Evolutionary conservation across 1,140 invertebrate species (phyloP).

Genomic region (Aricia agestis): DNA sequence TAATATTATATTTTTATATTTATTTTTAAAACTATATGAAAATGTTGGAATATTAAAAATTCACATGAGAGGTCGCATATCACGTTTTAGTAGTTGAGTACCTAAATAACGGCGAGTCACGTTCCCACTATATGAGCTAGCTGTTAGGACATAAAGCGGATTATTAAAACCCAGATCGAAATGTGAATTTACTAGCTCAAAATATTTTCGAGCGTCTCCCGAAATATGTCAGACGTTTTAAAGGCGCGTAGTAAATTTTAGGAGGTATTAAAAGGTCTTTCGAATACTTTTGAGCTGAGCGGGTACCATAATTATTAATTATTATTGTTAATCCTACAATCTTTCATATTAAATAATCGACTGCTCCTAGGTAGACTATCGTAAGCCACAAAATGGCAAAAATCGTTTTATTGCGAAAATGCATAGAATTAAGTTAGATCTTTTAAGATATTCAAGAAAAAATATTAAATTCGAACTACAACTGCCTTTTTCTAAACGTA

Average conservation of each 20-base stretch:
- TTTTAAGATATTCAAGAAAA: too few species aligned
- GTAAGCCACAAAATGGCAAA: too few species aligned
- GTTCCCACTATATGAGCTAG: slow-evolving; percentile 11
- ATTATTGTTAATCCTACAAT: too few species aligned
- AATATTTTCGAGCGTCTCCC: slow-evolving; percentile 6
- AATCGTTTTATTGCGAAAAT: too few species aligned
- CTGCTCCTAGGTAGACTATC: too few species aligned
- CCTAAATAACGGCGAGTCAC: slow-evolving; percentile 9
- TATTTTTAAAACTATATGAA: neutral
- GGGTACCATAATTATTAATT: too few species aligned
- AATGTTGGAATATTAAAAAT: slow-evolving; percentile 9
- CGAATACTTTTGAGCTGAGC: too few species aligned
- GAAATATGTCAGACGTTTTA: neutral
- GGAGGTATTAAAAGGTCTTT: too few species aligned
- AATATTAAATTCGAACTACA: too few species aligned
- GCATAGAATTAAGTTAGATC: too few species aligned
- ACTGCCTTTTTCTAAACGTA: too few species aligned
- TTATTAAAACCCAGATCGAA: slow-evolving; percentile 13
- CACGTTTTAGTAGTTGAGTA: slow-evolving; percentile 10
- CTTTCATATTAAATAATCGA: too few species aligned
- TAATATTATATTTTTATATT: neutral
- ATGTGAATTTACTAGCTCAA: slow-evolving; percentile 4
- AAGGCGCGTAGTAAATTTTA: neutral
- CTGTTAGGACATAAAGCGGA: slow-evolving; percentile 11
- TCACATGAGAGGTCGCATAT: slow-evolving; percentile 5